A percentile compares a stretch with the other conserved stretches of the same genome.
Conservation (phyloP, 2,888 invertebrate species). For the Augochlorella aurata region DNA sequence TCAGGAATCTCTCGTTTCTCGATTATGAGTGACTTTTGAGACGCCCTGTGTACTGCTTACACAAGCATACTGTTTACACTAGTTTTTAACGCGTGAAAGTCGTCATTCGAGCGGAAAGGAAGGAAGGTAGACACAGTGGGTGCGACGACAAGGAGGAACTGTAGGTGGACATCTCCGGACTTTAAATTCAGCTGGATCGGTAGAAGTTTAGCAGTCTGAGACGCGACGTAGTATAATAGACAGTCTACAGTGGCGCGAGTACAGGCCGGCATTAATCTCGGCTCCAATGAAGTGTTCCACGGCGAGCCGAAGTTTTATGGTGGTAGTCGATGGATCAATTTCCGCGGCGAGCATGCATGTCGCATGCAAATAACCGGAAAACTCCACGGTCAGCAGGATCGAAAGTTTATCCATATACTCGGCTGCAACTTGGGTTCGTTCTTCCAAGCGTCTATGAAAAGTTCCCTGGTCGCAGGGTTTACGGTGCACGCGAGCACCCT, state of each 20-base stretch:
- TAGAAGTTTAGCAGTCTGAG: not conserved
- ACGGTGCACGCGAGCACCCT: not conserved
- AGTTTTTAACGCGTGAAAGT: too few species aligned
- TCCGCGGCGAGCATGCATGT: constrained; percentile 60
- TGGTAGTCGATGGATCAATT: constrained; percentile 67
- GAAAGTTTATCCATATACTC: constrained; percentile 56
- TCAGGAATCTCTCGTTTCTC: too few species aligned
- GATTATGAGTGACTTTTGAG: too few species aligned
- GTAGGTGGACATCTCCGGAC: not conserved
- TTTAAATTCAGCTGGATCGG: not conserved
- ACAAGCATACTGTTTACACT: too few species aligned
- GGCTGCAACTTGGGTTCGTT: constrained; percentile 1
- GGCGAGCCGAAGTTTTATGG: constrained; percentile 38
- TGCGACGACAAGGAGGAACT: too few species aligned
- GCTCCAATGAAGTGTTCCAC: constrained; percentile 37
- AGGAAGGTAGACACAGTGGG: too few species aligned
- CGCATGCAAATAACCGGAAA: constrained; percentile 72
- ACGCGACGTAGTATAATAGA: too few species aligned
- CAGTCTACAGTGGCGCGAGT: not conserved
- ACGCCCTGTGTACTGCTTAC: too few species aligned
- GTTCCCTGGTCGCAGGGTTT: not conserved
- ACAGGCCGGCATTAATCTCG: constrained; percentile 32
- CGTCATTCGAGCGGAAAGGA: too few species aligned
- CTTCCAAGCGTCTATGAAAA: constrained; percentile 18
- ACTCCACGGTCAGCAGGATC: constrained; percentile 62